Evolutionary conservation across 2,113 vertebrate genomes (phyloP), one percentile per base, ranked within the genome.

Genomic region (Sinocyclocheilus maitianheensis): DNA sequence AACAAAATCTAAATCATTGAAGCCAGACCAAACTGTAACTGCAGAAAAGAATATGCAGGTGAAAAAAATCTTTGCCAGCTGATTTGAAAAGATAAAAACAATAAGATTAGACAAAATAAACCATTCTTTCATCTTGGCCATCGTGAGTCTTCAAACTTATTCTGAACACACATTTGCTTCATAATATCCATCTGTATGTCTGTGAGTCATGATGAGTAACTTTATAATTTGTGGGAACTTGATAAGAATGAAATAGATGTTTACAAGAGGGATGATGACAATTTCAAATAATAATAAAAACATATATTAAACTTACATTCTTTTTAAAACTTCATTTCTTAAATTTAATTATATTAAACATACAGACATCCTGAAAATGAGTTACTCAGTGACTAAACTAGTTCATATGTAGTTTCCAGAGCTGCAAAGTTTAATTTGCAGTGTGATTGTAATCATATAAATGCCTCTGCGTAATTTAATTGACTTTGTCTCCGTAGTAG

Each of bases 191-290:
- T 72, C 18, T 72, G 20, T 72, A 5, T 43, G 69, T 72, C 10
- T 20, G 11, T 72, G 69, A 72, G 69, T 72, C 69, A 72, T 72
- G 63, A 67, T 67, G 69, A 72, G 18, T 40, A 43, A 20, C 20
- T 40, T 72, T 40, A 8, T 71, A 40, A 40, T 71, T 71, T 71
- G 7, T 5, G 30, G 18, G 67, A 37, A 37, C 65, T 20, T 37
- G 6, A 71, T 20, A 37, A 5, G 14, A 18, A 69, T 34, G 63
- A 30, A 3, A 5, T 14, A 30, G 12, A 37, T 71, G 30, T 71
- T 71, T 43, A 30, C 63, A 8, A 72, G 37, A 46, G 12, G 22
- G 22, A 43, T 48, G 22, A 14, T 48, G 43, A 26, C 5, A 48
- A 7, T 76, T 76, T 16, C 53, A 55, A 55, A 48, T n/a, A 48